Evolutionary conservation across 1,140 invertebrate genomes (phyloP).

Genomic region (Leptinotarsa defecta): DNA sequence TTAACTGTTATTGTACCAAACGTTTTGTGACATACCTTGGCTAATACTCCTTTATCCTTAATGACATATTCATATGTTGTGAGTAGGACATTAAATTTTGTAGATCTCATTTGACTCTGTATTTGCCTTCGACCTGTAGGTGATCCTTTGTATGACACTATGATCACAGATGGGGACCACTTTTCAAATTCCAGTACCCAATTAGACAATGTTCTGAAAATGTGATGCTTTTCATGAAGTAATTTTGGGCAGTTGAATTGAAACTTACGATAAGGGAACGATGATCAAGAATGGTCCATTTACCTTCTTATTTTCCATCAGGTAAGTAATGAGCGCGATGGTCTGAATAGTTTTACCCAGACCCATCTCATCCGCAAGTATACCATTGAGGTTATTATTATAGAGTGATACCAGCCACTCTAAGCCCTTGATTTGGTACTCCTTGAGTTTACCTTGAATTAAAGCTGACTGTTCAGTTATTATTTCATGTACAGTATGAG

Average conservation of each 20-base stretch:
- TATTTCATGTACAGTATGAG: conserved; percentile 90
- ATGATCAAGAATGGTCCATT: conserved; percentile 98
- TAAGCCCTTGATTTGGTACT: conserved; percentile 95
- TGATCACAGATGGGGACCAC: conserved; percentile 99
- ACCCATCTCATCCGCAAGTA: conserved; percentile 90
- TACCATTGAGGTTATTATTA: conserved; percentile 98
- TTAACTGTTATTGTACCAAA: too few relatives aligned
- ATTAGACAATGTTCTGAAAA: conserved; percentile 86
- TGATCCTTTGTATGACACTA: conserved; percentile 97
- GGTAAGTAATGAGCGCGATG: conserved; percentile 94
- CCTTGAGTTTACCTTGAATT: conserved; percentile 92
- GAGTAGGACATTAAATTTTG: conserved; percentile 96
- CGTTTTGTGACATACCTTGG: conserved; percentile 14
- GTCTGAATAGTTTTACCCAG: conserved; percentile 99
- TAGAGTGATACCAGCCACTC: conserved; percentile 99
- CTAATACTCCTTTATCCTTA: conserved; percentile 72
- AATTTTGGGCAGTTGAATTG: background rate
- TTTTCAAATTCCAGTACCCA: conserved; percentile 99
- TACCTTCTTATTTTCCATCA: conserved; percentile 91
- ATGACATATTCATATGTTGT: conserved; percentile 99
- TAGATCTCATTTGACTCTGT: conserved; percentile 85
- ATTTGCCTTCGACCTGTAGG: conserved; percentile 81
- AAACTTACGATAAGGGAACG: conserved; percentile 84
- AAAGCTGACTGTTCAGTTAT: conserved; percentile 91
- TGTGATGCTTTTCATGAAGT: background rate